Evolutionary conservation across 1,140 invertebrate species (phyloP).

Genomic region (Pogonomyrmex barbatus): DNA sequence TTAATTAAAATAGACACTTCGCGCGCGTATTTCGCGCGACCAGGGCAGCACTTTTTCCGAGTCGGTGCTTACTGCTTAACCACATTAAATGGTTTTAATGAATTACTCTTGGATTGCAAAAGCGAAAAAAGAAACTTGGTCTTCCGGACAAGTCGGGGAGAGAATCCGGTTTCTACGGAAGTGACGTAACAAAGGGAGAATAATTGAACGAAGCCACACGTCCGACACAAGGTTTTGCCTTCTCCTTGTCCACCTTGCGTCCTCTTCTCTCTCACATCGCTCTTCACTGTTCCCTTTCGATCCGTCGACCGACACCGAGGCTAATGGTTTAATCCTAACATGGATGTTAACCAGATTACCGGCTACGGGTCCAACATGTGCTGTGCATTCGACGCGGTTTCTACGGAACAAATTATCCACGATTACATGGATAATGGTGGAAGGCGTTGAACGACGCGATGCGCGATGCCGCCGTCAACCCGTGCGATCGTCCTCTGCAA

Average conservation of each 20-base stretch:
- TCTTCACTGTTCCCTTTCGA: constrained; percentile 48
- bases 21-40: constrained; percentile 21
- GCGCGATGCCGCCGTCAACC: constrained; percentile 54
- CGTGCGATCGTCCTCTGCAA: constrained; percentile 61
- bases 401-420: constrained; percentile 80
- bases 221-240: constrained; percentile 59
- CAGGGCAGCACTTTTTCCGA: background rate
- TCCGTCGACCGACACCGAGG: constrained; percentile 47
- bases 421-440: constrained; percentile 78
- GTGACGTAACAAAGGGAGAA: constrained; percentile 61
- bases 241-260: constrained; percentile 31
- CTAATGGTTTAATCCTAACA: constrained; percentile 83
- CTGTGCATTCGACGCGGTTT: constrained; percentile 74
- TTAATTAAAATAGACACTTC: constrained; percentile 29
- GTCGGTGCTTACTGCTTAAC: constrained; percentile 50
- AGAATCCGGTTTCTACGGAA: constrained; percentile 53
- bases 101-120: constrained; percentile 57
- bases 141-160: constrained; percentile 33
- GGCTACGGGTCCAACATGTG: constrained; percentile 60
- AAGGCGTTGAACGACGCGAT: constrained; percentile 71
- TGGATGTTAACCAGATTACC: constrained; percentile 83
- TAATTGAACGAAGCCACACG: constrained; percentile 68
- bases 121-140: constrained; percentile 48
- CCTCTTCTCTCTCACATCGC: background rate
- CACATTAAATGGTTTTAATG: constrained; percentile 58